phyloP scores from a whole-genome alignment of 2,113 vertebrate species.

The Carassius auratus region DNA sequence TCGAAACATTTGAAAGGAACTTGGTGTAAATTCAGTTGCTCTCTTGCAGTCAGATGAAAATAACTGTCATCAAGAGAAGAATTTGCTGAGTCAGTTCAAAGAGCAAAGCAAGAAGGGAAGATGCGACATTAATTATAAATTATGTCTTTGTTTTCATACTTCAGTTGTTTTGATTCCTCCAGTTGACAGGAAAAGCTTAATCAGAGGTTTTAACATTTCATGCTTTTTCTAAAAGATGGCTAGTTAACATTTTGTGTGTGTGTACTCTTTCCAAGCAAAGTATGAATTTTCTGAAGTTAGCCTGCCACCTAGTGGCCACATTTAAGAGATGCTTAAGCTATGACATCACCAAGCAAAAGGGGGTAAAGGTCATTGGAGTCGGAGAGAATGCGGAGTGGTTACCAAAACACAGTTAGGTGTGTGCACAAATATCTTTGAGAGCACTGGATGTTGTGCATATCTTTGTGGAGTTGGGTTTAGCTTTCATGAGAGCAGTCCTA shows the following conservation, averaged over 20 bases:
- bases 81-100: no score
- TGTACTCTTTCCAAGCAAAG: neutral
- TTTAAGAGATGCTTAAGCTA: neutral
- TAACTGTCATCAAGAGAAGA: no score
- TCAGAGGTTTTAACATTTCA: no score
- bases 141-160: no score
- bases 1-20: no score
- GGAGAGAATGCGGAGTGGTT: slow-evolving; percentile 35
- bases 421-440: slow-evolving; percentile 24
- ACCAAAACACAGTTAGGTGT: slow-evolving; percentile 34
- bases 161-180: no score
- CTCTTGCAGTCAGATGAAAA: no score
- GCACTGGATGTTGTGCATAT: neutral
- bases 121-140: no score
- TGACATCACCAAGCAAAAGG: slow-evolving; percentile 37
- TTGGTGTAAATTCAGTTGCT: no score
- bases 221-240: neutral
- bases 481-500: slow-evolving; percentile 3
- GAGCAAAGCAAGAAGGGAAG: no score
- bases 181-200: no score
- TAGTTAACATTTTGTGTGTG: neutral
- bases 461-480: neutral
- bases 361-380: slow-evolving; percentile 35
- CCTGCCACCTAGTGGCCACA: slow-evolving; percentile 48
- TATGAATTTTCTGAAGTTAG: neutral